These are phyloP conservation scores for Cyphomyrus plagiostoma DNA, from an alignment of 2,113 vertebrate species.

Conservation along the genomic window DNA sequence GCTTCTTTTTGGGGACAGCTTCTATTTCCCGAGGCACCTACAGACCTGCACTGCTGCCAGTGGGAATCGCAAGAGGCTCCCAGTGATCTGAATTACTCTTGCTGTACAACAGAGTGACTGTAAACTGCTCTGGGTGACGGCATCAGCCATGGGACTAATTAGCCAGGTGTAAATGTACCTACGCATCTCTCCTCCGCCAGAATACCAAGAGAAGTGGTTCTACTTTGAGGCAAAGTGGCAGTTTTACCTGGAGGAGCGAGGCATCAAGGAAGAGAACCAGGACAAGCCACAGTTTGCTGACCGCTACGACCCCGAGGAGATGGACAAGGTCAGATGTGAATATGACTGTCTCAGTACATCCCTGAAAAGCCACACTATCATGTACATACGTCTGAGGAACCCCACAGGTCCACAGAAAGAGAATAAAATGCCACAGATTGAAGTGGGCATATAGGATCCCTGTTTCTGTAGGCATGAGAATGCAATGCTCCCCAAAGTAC, in stretches of 20 bases:
- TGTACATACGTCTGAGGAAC: background rate
- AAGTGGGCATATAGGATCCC: background rate
- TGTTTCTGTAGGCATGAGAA: background rate
- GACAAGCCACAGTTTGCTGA: constrained; percentile 71
- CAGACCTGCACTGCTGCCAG: background rate
- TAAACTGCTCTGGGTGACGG: background rate
- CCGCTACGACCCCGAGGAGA: constrained; percentile 74
- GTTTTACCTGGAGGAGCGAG: constrained; percentile 90
- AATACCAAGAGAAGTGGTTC: constrained; percentile 96
- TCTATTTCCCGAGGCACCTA: background rate
- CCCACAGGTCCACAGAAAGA: background rate
- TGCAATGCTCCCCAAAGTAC: background rate
- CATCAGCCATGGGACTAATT: background rate
- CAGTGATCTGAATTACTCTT: background rate
- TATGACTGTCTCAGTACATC: background rate
- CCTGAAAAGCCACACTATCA: background rate
- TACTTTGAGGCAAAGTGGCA: constrained; percentile 98
- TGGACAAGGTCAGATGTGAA: constrained; percentile 70
- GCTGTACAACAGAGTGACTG: background rate
- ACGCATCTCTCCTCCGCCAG: constrained; percentile 46
- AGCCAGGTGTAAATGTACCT: background rate
- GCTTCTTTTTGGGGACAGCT: background rate
- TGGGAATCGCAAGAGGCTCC: background rate
- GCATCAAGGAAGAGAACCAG: constrained; percentile 71
- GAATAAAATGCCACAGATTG: background rate